Conservation (phyloP, 2,888 invertebrate species). For the Eugnorisma glareosa region DNA sequence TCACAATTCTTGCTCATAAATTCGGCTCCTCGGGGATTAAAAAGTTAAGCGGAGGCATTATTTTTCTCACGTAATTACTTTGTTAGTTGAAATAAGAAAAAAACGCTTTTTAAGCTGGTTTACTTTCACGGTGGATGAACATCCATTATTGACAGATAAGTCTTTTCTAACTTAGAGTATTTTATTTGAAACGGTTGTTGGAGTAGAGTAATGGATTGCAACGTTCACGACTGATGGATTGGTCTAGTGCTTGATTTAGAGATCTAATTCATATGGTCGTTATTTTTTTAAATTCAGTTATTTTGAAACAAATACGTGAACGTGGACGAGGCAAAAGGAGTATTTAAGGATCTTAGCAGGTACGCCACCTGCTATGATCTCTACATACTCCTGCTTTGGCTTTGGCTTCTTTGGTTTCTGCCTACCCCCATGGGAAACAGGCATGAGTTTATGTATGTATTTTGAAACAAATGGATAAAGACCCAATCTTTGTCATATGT, state of each 20-base stretch:
- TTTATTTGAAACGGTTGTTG: conserved; percentile 39
- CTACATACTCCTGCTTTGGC: too few relatives aligned
- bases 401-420: too few relatives aligned
- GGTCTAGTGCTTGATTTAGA: conserved; percentile 20
- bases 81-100: conserved; percentile 65
- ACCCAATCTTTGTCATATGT: not conserved
- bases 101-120: conserved; percentile 61
- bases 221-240: conserved; percentile 38
- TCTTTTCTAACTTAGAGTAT: conserved; percentile 42
- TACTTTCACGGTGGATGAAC: conserved; percentile 61
- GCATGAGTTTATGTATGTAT: not conserved
- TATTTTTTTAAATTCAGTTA: conserved; percentile 14
- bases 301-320: not conserved
- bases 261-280: conserved; percentile 12
- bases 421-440: too few relatives aligned
- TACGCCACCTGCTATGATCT: too few relatives aligned
- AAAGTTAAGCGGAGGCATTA: conserved; percentile 70
- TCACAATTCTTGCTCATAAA: conserved; percentile 72
- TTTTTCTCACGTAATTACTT: conserved; percentile 73
- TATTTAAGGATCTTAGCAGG: too few relatives aligned
- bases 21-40: conserved; percentile 70
- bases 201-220: conserved; percentile 36
- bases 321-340: too few relatives aligned
- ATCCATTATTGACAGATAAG: conserved; percentile 66
- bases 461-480: not conserved